phyloP scores from a whole-genome alignment of 2,113 vertebrate genomes.

The Oreochromis niloticus region DNA sequence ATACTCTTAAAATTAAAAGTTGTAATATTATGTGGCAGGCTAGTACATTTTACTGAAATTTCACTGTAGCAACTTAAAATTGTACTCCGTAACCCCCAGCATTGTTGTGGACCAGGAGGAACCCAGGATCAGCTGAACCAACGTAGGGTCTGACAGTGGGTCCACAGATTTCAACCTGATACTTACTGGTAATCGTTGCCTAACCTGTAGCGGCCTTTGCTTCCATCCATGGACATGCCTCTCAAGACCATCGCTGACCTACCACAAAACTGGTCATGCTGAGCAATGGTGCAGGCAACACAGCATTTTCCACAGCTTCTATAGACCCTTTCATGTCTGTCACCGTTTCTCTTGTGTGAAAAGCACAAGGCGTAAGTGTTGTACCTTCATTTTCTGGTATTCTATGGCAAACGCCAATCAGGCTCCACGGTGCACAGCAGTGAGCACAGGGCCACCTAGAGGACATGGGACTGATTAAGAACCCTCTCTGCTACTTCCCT shows the following conservation, averaged over 20 bases:
- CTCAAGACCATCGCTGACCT: neutral
- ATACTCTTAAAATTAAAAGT: neutral
- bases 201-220: neutral
- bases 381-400: neutral
- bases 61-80: neutral
- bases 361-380: neutral
- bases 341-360: neutral
- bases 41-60: neutral
- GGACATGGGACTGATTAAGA: neutral
- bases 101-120: neutral
- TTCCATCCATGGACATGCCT: neutral
- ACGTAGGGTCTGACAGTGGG: neutral
- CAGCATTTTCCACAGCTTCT: neutral
- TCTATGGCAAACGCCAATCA: neutral
- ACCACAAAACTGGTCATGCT: neutral
- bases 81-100: neutral
- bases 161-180: neutral
- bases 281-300: neutral
- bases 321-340: neutral
- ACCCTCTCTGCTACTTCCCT: neutral
- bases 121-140: neutral
- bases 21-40: too few species aligned
- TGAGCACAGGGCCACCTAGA: neutral
- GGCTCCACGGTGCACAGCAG: neutral
- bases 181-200: neutral